These are phyloP conservation scores for Pleuronectes platessa DNA, from an alignment of 2,113 vertebrate genomes.

Conservation along the genomic window DNA sequence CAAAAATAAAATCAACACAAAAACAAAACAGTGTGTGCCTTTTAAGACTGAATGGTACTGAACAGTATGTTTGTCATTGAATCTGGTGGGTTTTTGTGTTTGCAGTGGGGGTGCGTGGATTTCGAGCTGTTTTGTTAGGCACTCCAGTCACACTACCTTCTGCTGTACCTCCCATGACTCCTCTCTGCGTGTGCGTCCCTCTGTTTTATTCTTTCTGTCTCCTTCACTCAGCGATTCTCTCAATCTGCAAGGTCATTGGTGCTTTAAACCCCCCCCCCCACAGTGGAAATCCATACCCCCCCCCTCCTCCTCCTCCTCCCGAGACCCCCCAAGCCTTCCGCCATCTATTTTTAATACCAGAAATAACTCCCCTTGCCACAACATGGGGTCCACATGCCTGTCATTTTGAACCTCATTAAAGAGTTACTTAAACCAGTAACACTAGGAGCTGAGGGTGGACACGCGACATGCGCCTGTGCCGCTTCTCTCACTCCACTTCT, in stretches of 20 bases:
- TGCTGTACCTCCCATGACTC: slow-evolving; percentile 33
- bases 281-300: slow-evolving; percentile 66
- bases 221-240: slow-evolving; percentile 61
- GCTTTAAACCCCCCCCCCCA: slow-evolving; percentile 60
- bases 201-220: slow-evolving; percentile 50
- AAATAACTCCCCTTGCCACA: slow-evolving; percentile 74
- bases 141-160: slow-evolving; percentile 59
- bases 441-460: slow-evolving; percentile 67
- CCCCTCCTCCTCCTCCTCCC: slow-evolving; percentile 52
- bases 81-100: neutral
- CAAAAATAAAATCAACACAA: slow-evolving; percentile 46
- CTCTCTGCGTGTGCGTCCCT: slow-evolving; percentile 34
- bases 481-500: slow-evolving; percentile 34
- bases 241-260: slow-evolving; percentile 74
- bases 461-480: slow-evolving; percentile 23
- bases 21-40: slow-evolving; percentile 60
- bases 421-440: slow-evolving; percentile 79
- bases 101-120: slow-evolving; percentile 42
- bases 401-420: slow-evolving; percentile 83
- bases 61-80: slow-evolving; percentile 37
- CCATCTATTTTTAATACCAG: slow-evolving; percentile 82
- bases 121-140: slow-evolving; percentile 55
- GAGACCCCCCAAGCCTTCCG: slow-evolving; percentile 73
- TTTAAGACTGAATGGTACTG: slow-evolving; percentile 56
- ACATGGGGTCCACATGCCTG: slow-evolving; percentile 78